Evolutionary conservation across 2,797 vertebrate genomes (phyloP), one percentile per base, ranked within the genome.

Genomic region (Dendrocincla fuliginosa): DNA sequence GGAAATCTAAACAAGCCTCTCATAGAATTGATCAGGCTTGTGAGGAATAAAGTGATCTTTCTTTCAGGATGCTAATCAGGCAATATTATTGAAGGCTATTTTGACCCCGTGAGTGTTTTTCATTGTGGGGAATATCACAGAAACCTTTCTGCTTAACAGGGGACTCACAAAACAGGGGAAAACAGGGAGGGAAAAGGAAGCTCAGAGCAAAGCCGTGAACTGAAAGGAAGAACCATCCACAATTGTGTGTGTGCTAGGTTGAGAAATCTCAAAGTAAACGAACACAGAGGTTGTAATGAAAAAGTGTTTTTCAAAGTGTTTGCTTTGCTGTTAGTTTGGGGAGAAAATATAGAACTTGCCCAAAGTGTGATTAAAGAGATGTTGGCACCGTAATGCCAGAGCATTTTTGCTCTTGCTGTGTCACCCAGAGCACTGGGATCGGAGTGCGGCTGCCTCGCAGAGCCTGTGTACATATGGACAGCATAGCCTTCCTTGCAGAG

Each of bases 291-390:
- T 46, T 77, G 59, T 57, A 81, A 67, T 20, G 33, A 55, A 91
- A 95, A 90, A 94, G 30, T 27, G 16, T 10, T 84, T 94, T 96
- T 89, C 46, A 57, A 79, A 77, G 50, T 50, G 57, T 91, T 94
- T 85, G 67, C 67, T 89, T 81, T 87, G 78, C 53, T 90, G 2
- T 74, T 93, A 53, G 42, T 49, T 91, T 85, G 5, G 2, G 49
- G 39, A 90, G 50, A 39, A 96, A 91, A 92, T 67, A 24, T 3
- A 76, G 32, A 42, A 25, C 44, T 86, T 75, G 63, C 68, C 55
- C 13, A 9, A 84, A 88, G 67, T 65, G 78, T 88, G 84, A 74
- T 87, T 91, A 85, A 92, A 70, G 74, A 61, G 74, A 53, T 65
- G 32, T 71, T 93, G 85, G 67, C 53, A 16, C 68, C 70, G 75